Evolutionary conservation across 2,113 vertebrate genomes (phyloP).

Genomic region (Leptobrachium ailaonicum): DNA sequence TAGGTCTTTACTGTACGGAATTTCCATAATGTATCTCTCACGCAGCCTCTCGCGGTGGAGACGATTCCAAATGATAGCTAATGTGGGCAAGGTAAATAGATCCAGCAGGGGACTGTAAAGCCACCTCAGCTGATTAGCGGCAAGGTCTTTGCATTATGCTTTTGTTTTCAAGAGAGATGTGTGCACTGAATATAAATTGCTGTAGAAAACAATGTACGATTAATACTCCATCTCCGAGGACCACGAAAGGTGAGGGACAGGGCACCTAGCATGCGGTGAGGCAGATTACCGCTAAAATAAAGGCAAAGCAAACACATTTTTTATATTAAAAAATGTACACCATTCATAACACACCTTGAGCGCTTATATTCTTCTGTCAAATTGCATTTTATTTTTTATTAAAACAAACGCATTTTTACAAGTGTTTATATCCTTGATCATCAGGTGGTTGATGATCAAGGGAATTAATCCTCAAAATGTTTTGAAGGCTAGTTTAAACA

Average conservation of each 20-base stretch:
- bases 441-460: no score
- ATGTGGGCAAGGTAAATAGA: constrained; percentile 34
- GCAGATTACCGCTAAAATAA: constrained; percentile 6
- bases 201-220: neutral
- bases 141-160: constrained; percentile 14
- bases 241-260: constrained; percentile 40
- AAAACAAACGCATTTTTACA: no score
- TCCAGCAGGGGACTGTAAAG: constrained; percentile 22
- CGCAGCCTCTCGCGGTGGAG: constrained; percentile 10
- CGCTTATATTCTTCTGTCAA: no score
- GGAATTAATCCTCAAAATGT: no score
- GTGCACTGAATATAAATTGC: neutral
- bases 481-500: no score
- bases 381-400: no score
- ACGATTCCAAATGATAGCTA: constrained; percentile 42
- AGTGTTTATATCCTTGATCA: no score
- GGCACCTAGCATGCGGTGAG: constrained; percentile 5
- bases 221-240: neutral
- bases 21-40: constrained; percentile 17
- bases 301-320: neutral
- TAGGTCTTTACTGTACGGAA: constrained; percentile 2
- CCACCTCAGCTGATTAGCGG: constrained; percentile 20
- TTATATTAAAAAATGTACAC: no score
- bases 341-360: no score
- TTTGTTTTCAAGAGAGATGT: constrained; percentile 10